These are phyloP conservation scores for Mythimna pallens DNA, from an alignment of 2,888 invertebrate species.

Conservation along the genomic window DNA sequence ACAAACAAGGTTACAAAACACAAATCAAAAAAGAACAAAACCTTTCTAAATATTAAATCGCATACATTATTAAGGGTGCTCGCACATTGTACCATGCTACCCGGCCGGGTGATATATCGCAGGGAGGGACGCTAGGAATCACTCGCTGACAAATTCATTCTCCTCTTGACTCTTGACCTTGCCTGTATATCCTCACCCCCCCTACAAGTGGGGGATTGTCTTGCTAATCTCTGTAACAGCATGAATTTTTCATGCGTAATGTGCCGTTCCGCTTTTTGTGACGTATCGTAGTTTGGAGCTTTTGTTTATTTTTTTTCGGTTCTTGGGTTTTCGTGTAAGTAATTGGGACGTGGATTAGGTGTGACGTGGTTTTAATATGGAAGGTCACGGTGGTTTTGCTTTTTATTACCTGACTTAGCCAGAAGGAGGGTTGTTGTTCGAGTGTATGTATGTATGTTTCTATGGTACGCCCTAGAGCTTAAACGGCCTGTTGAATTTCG, in stretches of 20 bases:
- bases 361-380: not conserved
- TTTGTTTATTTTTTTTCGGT: slow-evolving; percentile 32
- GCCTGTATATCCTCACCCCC: slow-evolving; percentile 65
- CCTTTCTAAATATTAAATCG: slow-evolving; percentile 58
- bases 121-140: slow-evolving; percentile 78
- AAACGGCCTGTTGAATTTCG: too few species aligned
- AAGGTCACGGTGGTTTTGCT: not conserved
- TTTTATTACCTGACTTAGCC: too few species aligned
- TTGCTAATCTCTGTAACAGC: slow-evolving; percentile 71
- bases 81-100: slow-evolving; percentile 54
- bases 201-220: slow-evolving; percentile 56
- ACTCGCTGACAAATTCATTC: slow-evolving; percentile 86
- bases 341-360: slow-evolving; percentile 4
- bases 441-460: too few species aligned
- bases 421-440: too few species aligned
- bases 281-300: slow-evolving; percentile 39
- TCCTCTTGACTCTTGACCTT: slow-evolving; percentile 81
- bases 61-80: slow-evolving; percentile 55
- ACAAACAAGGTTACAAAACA: slow-evolving; percentile 29
- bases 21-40: slow-evolving; percentile 60
- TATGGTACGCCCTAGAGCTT: too few species aligned
- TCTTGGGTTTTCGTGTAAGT: not conserved
- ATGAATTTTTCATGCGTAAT: slow-evolving; percentile 70
- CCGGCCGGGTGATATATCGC: slow-evolving; percentile 76
- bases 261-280: slow-evolving; percentile 58